A percentile compares a stretch with the other conserved stretches of the same genome.
These are phyloP conservation scores for Salpingus planirostris DNA, from an alignment of 2,888 invertebrate species.

Conservation along the genomic window DNA sequence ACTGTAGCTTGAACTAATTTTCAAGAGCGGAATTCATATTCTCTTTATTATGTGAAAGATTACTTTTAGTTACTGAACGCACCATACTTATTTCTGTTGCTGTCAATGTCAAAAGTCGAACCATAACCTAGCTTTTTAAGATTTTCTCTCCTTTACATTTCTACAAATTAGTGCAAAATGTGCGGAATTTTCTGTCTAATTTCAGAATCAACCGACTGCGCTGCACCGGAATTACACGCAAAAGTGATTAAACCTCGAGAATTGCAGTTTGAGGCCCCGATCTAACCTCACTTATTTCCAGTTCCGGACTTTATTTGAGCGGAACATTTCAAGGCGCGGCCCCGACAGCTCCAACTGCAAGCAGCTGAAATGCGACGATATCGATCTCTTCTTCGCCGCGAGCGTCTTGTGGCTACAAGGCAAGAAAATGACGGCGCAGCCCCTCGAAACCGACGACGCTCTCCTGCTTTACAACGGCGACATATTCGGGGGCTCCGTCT, in stretches of 20 bases:
- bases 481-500: conserved; percentile 50
- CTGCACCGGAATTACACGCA: background rate
- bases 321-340: conserved; percentile 47
- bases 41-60: too few relatives aligned
- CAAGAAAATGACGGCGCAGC: conserved; percentile 52
- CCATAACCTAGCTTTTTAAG: background rate
- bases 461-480: conserved; percentile 85
- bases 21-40: too few relatives aligned
- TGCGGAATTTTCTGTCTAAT: conserved; percentile 31
- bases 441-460: conserved; percentile 52
- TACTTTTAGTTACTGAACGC: too few relatives aligned
- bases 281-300: too few relatives aligned
- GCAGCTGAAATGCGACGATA: conserved; percentile 14
- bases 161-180: conserved; percentile 19
- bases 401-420: conserved; percentile 85
- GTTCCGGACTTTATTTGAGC: conserved; percentile 26
- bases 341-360: conserved; percentile 42
- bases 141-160: conserved; percentile 1
- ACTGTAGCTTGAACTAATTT: too few relatives aligned
- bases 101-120: too few relatives aligned
- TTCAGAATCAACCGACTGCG: conserved; percentile 6
- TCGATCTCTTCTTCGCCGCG: conserved; percentile 36
- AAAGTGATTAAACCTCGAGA: too few relatives aligned
- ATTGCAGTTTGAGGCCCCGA: too few relatives aligned
- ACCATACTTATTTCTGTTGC: too few relatives aligned